Evolutionary conservation across 2,797 vertebrate genomes (phyloP), one percentile per base, ranked within the genome.

Genomic region (Malacoraja senta): DNA sequence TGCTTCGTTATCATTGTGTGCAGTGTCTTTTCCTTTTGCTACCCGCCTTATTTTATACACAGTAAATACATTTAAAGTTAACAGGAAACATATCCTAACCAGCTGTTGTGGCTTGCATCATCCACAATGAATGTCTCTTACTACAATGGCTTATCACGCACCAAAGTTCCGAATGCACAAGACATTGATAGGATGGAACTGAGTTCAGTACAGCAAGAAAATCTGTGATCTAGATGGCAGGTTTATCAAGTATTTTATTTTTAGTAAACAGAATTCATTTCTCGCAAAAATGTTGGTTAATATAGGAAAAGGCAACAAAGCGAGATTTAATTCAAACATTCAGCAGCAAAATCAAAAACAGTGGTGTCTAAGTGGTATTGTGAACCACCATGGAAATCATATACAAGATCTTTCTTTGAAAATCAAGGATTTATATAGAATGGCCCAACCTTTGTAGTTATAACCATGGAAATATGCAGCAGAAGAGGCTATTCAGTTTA

Each of bases 51-150:
- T 71, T 24, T 74, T 92, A 76, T 92, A 53, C 29, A n/a, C 35
- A 76, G 90, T 1, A 92, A 53, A 92, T 74, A 76, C 44, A 92
- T 29, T 6, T 76, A 38, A 76, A 76, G 12, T 76, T 58, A 53
- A 92, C 90, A 92, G 90, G 90, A 92, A 53, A 92, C 72, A 74
- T 58, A 92, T 92, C 90, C 90, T 44, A 76, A 92, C 71, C 71
- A 72, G 68, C 90, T 92, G 90, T 76, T 92, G 63, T n/a, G 58
- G 29, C 12, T 92, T 26, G 29, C 90, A 92, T 74, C 90, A 92
- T 88, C 63, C 35, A 63, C n/a, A 88, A 88, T 65, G 17, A 88
- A 68, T 68, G 63, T 24, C 61, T 68, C 61, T 10, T 9, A 68
- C 9, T 35, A 8, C 17, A 35, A 35, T 19, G 32, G 58, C 15